These are phyloP conservation scores for Drosophila austrosaltans DNA, from an alignment of 2,888 invertebrate genomes.

Conservation along the genomic window DNA sequence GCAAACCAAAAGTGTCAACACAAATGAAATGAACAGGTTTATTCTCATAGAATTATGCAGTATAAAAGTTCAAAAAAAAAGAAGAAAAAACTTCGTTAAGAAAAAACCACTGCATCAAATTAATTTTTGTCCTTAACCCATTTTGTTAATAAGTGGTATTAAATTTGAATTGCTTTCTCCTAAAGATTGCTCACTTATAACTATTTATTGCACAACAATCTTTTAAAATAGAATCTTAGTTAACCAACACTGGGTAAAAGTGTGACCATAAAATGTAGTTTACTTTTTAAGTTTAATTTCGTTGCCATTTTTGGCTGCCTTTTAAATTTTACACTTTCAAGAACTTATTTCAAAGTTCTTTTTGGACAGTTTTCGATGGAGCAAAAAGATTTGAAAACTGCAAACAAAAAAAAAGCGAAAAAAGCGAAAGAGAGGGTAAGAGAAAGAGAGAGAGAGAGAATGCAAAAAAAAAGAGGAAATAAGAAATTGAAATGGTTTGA, in stretches of 20 bases:
- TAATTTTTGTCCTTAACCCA: too few relatives aligned
- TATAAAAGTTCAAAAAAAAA: too few relatives aligned
- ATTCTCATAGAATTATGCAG: background rate
- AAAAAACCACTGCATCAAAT: too few relatives aligned
- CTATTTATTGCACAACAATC: too few relatives aligned
- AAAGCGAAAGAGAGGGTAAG: background rate
- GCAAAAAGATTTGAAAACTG: constrained; percentile 4
- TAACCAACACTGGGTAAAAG: background rate
- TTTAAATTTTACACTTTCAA: background rate
- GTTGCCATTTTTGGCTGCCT: background rate
- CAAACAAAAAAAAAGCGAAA: background rate
- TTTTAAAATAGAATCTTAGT: background rate
- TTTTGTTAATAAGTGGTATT: too few relatives aligned
- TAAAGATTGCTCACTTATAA: too few relatives aligned
- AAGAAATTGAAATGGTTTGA: constrained; percentile 18
- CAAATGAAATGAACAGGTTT: constrained; percentile 4
- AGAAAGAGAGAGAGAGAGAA: background rate
- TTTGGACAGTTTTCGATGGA: background rate
- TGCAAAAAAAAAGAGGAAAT: background rate
- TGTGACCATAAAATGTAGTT: background rate
- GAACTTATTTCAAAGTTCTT: background rate
- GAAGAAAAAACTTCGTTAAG: too few relatives aligned
- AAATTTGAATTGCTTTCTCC: too few relatives aligned
- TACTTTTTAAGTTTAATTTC: too few relatives aligned
- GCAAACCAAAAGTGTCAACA: constrained; percentile 2